phyloP scores from a whole-genome alignment of 1,140 invertebrate genomes.

The Charaxes varanes region DNA sequence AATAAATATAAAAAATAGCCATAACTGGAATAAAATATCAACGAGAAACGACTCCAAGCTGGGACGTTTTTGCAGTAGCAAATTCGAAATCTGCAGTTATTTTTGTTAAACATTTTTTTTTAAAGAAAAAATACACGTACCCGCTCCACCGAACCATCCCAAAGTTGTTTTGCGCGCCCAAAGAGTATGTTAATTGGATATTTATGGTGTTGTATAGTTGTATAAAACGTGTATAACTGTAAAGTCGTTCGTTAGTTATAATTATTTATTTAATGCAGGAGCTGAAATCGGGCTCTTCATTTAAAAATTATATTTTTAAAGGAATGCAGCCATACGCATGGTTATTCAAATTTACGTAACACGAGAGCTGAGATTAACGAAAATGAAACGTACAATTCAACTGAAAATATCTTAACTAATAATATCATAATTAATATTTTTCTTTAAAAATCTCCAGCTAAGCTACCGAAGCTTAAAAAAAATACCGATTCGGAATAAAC shows the following conservation, averaged over 20 bases:
- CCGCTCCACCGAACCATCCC: constrained; percentile 26
- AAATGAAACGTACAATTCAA: too few species aligned
- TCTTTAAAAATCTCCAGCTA: too few species aligned
- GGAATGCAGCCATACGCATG: constrained; percentile 45
- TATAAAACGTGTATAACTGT: constrained; percentile 66
- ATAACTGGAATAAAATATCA: too few species aligned
- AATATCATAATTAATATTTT: too few species aligned
- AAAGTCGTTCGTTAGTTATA: constrained; percentile 64
- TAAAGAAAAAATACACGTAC: constrained; percentile 6
- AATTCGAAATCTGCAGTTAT: too few species aligned
- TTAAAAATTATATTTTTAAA: constrained; percentile 68
- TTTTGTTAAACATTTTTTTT: too few species aligned
- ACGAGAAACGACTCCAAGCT: too few species aligned
- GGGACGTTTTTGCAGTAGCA: too few species aligned
- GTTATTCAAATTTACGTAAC: constrained; percentile 30
- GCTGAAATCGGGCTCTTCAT: constrained; percentile 47
- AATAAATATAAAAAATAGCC: too few species aligned
- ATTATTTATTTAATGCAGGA: constrained; percentile 63
- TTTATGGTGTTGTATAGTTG: constrained; percentile 65
- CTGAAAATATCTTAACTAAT: too few species aligned
- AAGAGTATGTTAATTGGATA: constrained; percentile 63
- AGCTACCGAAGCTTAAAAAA: too few species aligned
- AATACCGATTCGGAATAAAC: constrained; percentile 29
- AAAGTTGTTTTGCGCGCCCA: constrained; percentile 64
- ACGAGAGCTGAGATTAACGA: too few species aligned